A percentile compares a stretch with the other conserved stretches of the same genome.
These are phyloP conservation scores for Dunckerocampus dactyliophorus DNA, from an alignment of 2,113 vertebrate species.

Conservation along the genomic window DNA sequence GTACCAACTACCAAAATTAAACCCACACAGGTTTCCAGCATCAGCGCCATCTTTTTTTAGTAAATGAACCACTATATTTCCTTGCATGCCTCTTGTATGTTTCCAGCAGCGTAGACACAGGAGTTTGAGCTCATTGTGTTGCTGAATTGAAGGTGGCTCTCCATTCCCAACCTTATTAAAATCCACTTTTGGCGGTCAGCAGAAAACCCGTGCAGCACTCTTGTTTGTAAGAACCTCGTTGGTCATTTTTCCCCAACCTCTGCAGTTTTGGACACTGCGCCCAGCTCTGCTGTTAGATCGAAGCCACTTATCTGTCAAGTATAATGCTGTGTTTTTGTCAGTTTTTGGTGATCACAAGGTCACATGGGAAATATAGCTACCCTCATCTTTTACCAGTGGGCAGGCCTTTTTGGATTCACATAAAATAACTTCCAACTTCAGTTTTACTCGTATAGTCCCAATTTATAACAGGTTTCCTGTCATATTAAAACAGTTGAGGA, in stretches of 20 bases:
- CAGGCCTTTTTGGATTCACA: neutral
- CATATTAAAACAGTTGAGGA: neutral
- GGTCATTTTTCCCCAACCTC: conserved; percentile 22
- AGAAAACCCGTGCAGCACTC: neutral
- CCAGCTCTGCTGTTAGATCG: conserved; percentile 31
- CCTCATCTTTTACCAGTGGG: conserved; percentile 10
- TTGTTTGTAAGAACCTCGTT: conserved; percentile 31
- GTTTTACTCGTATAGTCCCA: no score
- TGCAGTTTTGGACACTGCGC: conserved; percentile 26
- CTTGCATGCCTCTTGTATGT: neutral
- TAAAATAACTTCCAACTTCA: neutral
- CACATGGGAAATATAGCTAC: conserved; percentile 6
- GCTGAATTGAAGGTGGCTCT: neutral
- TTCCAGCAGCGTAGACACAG: neutral
- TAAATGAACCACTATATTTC: neutral
- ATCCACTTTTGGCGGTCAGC: conserved; percentile 3
- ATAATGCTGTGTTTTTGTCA: conserved; percentile 15
- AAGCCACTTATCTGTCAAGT: conserved; percentile 40
- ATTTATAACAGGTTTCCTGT: neutral
- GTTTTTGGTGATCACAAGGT: conserved; percentile 25
- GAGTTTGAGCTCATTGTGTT: neutral
- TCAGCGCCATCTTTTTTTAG: neutral
- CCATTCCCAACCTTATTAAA: conserved; percentile 5
- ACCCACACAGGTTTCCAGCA: neutral
- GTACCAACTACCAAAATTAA: neutral